Percentiles rank a stretch among this genome's conserved stretches.
Evolutionary conservation across 2,797 vertebrate species (phyloP).

Genomic region (Labroides dimidiatus): DNA sequence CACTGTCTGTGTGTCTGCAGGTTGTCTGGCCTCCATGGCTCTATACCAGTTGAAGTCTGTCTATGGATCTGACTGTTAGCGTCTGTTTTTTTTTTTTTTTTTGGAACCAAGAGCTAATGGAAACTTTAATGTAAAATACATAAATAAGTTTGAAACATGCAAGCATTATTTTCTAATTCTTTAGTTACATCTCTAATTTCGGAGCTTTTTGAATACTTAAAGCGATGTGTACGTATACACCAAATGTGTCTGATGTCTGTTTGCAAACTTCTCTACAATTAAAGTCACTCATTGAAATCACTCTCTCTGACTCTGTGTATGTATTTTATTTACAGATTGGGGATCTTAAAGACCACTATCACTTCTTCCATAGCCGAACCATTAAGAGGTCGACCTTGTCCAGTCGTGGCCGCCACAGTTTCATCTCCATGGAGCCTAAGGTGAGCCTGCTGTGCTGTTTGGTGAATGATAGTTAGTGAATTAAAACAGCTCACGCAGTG

Average conservation of each 20-base stretch:
- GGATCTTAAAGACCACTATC: slow-evolving; percentile 97
- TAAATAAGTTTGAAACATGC: no score
- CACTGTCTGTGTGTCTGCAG: slow-evolving; percentile 33
- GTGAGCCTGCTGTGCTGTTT: slow-evolving; percentile 81
- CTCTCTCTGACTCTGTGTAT: slow-evolving; percentile 20
- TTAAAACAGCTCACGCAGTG: not conserved
- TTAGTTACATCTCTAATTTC: no score
- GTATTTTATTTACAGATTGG: slow-evolving; percentile 90
- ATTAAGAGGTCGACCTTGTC: slow-evolving; percentile 97
- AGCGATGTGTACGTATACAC: no score
- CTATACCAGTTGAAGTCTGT: slow-evolving; percentile 33
- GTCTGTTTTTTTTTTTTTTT: not conserved
- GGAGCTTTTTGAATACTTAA: not conserved
- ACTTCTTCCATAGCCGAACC: slow-evolving; percentile 98
- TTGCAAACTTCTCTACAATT: no score
- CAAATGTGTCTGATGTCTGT: not conserved
- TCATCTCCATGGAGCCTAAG: slow-evolving; percentile 99
- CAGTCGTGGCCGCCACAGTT: slow-evolving; percentile 96
- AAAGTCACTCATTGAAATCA: not conserved
- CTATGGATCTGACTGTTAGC: slow-evolving; percentile 2
- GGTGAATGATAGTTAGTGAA: not conserved
- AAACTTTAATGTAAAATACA: no score
- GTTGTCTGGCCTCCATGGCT: slow-evolving; percentile 21
- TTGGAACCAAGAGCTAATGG: not conserved
- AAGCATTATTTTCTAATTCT: no score